These are phyloP conservation scores for Heliconius charithonia DNA, from an alignment of 2,888 invertebrate species.

Conservation along the genomic window DNA sequence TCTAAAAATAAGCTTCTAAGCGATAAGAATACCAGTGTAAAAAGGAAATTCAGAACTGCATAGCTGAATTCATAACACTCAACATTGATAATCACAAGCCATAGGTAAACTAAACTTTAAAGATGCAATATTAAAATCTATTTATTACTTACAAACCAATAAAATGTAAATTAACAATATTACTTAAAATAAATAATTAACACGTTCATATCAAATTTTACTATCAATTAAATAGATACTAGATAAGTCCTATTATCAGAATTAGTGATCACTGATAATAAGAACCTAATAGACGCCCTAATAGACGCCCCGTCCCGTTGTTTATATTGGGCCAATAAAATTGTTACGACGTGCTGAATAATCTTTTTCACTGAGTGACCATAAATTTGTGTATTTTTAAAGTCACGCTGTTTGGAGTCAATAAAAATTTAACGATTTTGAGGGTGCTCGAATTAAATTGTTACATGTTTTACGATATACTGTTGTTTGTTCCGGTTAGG, in stretches of 20 bases:
- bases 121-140: not conserved
- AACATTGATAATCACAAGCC: too few species aligned
- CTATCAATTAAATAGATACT: conserved; percentile 26
- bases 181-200: not conserved
- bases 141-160: not conserved
- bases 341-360: conserved; percentile 83
- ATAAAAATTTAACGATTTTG: conserved; percentile 81
- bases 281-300: conserved; percentile 59
- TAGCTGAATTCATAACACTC: too few species aligned
- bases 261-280: conserved; percentile 38
- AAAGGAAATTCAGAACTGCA: too few species aligned
- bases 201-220: conserved; percentile 14
- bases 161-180: not conserved
- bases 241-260: conserved; percentile 19
- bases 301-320: conserved; percentile 73
- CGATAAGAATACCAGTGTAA: too few species aligned
- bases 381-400: conserved; percentile 83
- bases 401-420: conserved; percentile 80
- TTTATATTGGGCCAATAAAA: conserved; percentile 80
- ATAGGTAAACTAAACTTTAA: too few species aligned
- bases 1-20: too few species aligned
- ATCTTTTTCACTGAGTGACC: conserved; percentile 81
- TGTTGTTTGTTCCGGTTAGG: conserved; percentile 52
- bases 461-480: conserved; percentile 64
- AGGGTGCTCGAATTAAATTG: conserved; percentile 77